These are phyloP conservation scores for Rutpela maculata DNA, from an alignment of 2,888 invertebrate genomes.

Conservation along the genomic window DNA sequence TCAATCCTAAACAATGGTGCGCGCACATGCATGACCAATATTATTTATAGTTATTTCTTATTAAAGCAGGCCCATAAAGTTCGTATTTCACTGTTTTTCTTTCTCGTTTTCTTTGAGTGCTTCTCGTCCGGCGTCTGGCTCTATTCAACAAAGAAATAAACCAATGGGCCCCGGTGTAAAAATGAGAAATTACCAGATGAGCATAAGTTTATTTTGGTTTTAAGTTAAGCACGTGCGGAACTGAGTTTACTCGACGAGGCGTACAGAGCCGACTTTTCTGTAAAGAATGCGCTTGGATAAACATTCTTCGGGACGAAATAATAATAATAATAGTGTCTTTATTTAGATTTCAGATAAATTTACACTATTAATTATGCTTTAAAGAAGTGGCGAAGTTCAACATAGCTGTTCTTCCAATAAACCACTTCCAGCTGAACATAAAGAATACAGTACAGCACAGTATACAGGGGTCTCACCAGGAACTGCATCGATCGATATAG, in stretches of 20 bases:
- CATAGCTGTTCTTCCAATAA: too few relatives aligned
- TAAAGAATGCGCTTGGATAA: not conserved
- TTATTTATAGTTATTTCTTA: conserved; percentile 47
- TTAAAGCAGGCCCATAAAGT: conserved; percentile 42
- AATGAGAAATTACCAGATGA: conserved; percentile 57
- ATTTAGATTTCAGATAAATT: too few relatives aligned
- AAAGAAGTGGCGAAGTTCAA: too few relatives aligned
- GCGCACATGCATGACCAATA: conserved; percentile 52
- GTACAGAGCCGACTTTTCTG: not conserved
- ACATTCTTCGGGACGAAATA: not conserved
- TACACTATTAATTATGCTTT: too few relatives aligned
- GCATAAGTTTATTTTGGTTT: conserved; percentile 58
- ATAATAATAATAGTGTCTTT: too few relatives aligned
- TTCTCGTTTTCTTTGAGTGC: conserved; percentile 28
- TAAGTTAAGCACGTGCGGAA: conserved; percentile 56
- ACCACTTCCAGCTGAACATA: too few relatives aligned
- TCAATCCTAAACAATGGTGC: conserved; percentile 22
- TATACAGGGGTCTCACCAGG: too few relatives aligned
- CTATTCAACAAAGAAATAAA: conserved; percentile 36
- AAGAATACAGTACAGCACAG: too few relatives aligned
- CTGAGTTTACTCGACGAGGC: not conserved
- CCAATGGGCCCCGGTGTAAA: conserved; percentile 40
- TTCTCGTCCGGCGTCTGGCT: conserved; percentile 30
- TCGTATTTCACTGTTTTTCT: conserved; percentile 37
- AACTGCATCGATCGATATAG: too few relatives aligned